A percentile compares a stretch with the other conserved stretches of the same genome.
Conservation (phyloP, 2,113 vertebrate species). For the Saguinus midas region DNA sequence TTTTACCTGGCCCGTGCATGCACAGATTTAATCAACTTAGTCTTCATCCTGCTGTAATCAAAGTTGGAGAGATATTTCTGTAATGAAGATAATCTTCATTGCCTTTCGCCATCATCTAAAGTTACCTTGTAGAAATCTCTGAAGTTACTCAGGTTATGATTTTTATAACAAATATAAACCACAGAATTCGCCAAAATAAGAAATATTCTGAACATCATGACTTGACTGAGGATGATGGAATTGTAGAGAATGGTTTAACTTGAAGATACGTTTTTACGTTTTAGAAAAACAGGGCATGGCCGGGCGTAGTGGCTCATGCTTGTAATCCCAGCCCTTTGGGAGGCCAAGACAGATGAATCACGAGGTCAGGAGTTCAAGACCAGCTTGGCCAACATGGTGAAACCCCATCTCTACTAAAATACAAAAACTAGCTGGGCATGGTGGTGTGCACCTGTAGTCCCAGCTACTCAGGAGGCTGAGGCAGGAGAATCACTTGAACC, state of each 20-base stretch:
- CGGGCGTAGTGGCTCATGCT: too few relatives aligned
- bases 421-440: too few relatives aligned
- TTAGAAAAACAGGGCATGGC: background rate
- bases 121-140: background rate
- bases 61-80: background rate
- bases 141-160: background rate
- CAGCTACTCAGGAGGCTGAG: too few relatives aligned
- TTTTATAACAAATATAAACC: background rate
- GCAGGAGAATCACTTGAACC: too few relatives aligned
- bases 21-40: background rate
- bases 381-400: too few relatives aligned
- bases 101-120: background rate
- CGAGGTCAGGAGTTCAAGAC: too few relatives aligned
- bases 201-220: background rate
- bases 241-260: background rate
- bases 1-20: background rate
- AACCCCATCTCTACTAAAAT: too few relatives aligned
- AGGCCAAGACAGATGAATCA: too few relatives aligned
- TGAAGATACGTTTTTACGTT: background rate
- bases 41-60: slow-evolving; percentile 4
- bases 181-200: background rate
- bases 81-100: slow-evolving; percentile 23
- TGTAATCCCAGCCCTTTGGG: too few relatives aligned
- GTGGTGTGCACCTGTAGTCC: too few relatives aligned
- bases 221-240: background rate